Base-by-base conservation (phyloP, 2,113 vertebrate genomes). In the Delphinapterus leucas region DNA sequence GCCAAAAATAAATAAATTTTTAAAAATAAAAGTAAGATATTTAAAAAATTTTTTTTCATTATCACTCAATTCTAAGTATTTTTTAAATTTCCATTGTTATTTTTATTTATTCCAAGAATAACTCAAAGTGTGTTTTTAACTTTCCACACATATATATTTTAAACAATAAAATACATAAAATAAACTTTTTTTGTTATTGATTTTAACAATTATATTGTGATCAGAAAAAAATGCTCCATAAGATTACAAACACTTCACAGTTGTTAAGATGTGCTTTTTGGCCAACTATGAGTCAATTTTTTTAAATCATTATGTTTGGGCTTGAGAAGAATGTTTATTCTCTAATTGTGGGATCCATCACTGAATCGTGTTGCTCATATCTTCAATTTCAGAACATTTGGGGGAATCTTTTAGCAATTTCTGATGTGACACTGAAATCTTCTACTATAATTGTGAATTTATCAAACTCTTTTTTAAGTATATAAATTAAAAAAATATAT, bases 81-180 rank as follows among this genome's bases (percentile, higher is more conserved):
- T 88, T 88, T 41, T 3, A 88, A 63, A 41, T 63, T 73, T 63
- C 55, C 47, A 36, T 17, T 76, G 58, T 47, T 36, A 76, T 84
- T 63, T 89, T 76, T 77, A 86, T 83, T 74, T 94, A 89, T n/a
- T 90, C 68, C n/a, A 90, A 90, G 47, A 83, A 90, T 36, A 83
- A 83, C 15, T 83, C n/a, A 76, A 88, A 74, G 49, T 68, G 6
- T 76, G 58, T 65, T 83, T 84, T 87, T 55, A 80, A 81, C 81
- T 44, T 81, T 81, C 65, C 13, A 73, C 25, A 87, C 6, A 67
- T 58, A 81, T 0, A 47, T 20, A 33, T 85, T 71, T 86, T 61
- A 73, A 80, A 84, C 36, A 89, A 76, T 47, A 79, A 79, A 79
- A 79, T 55, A 79, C 13, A 79, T 79, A 65, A 63, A 63, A 28